A percentile compares a stretch with the other conserved stretches of the same genome.
Evolutionary conservation across 1,140 invertebrate species (phyloP).

Genomic region (Pogonognathellus flavescens): DNA sequence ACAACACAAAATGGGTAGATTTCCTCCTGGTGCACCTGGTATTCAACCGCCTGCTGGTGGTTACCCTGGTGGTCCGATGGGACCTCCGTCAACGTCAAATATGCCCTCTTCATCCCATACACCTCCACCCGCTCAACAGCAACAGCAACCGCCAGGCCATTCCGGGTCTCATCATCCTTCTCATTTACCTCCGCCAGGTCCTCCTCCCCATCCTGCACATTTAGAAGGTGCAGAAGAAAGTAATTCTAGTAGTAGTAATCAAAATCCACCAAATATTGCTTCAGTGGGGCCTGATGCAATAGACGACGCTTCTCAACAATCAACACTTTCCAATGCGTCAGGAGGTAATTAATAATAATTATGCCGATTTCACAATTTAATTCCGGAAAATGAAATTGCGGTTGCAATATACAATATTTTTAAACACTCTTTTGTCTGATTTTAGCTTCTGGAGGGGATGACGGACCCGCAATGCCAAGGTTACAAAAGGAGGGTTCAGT

Average conservation of each 20-base stretch:
- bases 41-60: slow-evolving; percentile 72
- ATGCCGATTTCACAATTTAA: too few species aligned
- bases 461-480: slow-evolving; percentile 80
- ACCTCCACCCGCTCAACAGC: slow-evolving; percentile 68
- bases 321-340: slow-evolving; percentile 90
- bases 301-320: slow-evolving; percentile 92
- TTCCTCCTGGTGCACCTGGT: slow-evolving; percentile 70
- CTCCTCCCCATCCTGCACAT: slow-evolving; percentile 65
- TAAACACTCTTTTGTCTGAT: not conserved
- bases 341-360: slow-evolving; percentile 80
- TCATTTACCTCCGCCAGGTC: slow-evolving; percentile 74
- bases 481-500: slow-evolving; percentile 76
- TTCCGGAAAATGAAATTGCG: too few species aligned
- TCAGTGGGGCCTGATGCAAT: slow-evolving; percentile 87
- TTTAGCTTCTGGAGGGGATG: slow-evolving; percentile 86
- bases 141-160: slow-evolving; percentile 70
- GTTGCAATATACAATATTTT: not conserved
- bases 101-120: slow-evolving; percentile 69
- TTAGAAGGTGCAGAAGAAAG: not conserved
- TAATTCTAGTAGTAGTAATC: slow-evolving; percentile 57
- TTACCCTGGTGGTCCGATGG: slow-evolving; percentile 72
- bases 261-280: slow-evolving; percentile 71
- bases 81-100: slow-evolving; percentile 67
- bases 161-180: slow-evolving; percentile 72
- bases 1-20: slow-evolving; percentile 69